Percentiles rank a stretch among this genome's conserved stretches.
These are phyloP conservation scores for Ectemnius lituratus DNA, from an alignment of 2,888 invertebrate species.

Conservation along the genomic window DNA sequence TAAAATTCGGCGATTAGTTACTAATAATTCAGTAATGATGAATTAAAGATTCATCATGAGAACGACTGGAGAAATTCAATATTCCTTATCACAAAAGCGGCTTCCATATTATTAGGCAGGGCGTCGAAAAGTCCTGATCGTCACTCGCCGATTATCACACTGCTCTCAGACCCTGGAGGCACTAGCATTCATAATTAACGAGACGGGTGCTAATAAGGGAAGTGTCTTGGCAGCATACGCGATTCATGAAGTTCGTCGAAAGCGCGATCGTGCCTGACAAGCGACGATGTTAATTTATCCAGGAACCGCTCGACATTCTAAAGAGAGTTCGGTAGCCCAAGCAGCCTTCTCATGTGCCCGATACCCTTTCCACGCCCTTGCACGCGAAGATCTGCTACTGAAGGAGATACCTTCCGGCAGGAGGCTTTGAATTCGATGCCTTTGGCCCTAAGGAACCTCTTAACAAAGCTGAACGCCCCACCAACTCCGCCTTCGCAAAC, in stretches of 20 bases:
- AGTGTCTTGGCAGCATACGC: not conserved
- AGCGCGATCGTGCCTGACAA: slow-evolving; percentile 26
- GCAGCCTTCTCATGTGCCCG: not conserved
- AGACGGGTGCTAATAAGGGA: not conserved
- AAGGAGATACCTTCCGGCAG: too few relatives aligned
- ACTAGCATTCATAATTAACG: slow-evolving; percentile 8
- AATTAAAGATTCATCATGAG: too few relatives aligned
- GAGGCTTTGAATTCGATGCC: slow-evolving; percentile 9
- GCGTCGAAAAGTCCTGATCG: too few relatives aligned
- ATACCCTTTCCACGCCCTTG: too few relatives aligned
- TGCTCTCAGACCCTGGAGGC: too few relatives aligned
- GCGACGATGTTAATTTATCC: slow-evolving; percentile 33
- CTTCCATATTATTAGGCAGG: too few relatives aligned
- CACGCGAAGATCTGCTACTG: too few relatives aligned
- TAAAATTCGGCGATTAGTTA: too few relatives aligned
- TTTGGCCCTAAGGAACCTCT: slow-evolving; percentile 31
- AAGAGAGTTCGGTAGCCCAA: not conserved
- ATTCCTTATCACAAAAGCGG: too few relatives aligned
- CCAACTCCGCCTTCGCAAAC: slow-evolving; percentile 24
- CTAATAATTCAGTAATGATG: too few relatives aligned
- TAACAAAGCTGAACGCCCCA: slow-evolving; percentile 25
- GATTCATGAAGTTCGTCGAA: slow-evolving; percentile 8
- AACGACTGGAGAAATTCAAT: too few relatives aligned
- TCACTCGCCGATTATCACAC: too few relatives aligned
- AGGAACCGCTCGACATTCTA: not conserved